Evolutionary conservation across 2,113 vertebrate species (phyloP), one percentile per base, ranked within the genome.

Genomic region (Trogon surrucura): DNA sequence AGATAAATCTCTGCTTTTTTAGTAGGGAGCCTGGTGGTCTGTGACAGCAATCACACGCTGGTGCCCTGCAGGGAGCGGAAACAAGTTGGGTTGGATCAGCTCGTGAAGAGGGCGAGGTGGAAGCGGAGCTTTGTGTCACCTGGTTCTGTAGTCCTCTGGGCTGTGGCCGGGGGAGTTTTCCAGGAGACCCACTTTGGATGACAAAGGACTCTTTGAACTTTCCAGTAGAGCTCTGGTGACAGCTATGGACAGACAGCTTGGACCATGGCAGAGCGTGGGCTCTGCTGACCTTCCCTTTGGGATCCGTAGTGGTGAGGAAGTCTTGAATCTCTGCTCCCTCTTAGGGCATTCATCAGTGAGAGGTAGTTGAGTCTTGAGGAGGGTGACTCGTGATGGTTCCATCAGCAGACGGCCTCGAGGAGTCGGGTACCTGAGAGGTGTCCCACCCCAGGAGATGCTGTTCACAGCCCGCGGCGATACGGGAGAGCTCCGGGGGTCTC

Each of bases 261-360:
- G 30, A 13, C 16, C 0, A 0, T 30, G 64, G 54, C 13, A 20
- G 5, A 10, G 8, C 15, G 27, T 6, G 44, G 34, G 9, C 19
- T 41, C 15, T 16, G 36, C 62, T 58, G 62, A 16, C 25, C 29
- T 41, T 29, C 21, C 22, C 25, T 10, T 3, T n/a, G 25, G 45
- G 66, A n/a, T 10, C n/a, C 7, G n/a, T 8, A 23, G 22, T 22
- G 18, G 18, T 19, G 26, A 27, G 23, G 54, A 22, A 38, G 51
- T 85, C 27, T 41, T 4, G 3, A 7, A 12, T 27, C 44, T 19
- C 38, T 34, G 61, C 11, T 65, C 21, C n/a, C 11, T 11, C 0
- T 47, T 36, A 3, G 0, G 36, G 16, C 32, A 13, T 41, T 41
- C 41, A 12, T 41, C 41, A 41, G 13, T 11, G 10, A 11, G 41